A percentile compares a stretch with the other conserved stretches of the same genome.
Evolutionary conservation across 2,113 vertebrate species (phyloP).

Genomic region (Lampris incognitus): DNA sequence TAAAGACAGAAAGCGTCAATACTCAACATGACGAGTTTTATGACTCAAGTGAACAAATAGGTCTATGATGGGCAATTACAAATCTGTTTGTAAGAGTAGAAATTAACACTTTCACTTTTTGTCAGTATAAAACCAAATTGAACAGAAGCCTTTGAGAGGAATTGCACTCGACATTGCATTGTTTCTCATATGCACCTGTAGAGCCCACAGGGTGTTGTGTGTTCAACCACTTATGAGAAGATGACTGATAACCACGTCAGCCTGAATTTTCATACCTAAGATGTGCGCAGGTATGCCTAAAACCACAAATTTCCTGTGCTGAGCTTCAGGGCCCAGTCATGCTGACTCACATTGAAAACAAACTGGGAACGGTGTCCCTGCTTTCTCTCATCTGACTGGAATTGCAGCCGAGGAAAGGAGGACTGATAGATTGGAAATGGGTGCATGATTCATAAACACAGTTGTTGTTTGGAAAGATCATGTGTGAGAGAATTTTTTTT

Average conservation of each 20-base stretch:
- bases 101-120: too few relatives aligned
- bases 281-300: slow-evolving; percentile 38
- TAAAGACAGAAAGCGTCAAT: background rate
- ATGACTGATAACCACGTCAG: slow-evolving; percentile 34
- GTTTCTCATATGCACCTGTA: slow-evolving; percentile 7
- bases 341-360: slow-evolving; percentile 54
- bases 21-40: background rate
- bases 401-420: slow-evolving; percentile 25
- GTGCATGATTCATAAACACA: slow-evolving; percentile 59
- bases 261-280: slow-evolving; percentile 1
- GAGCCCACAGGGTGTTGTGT: background rate
- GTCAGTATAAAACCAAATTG: background rate
- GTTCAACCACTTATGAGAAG: slow-evolving; percentile 12
- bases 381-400: slow-evolving; percentile 31
- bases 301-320: slow-evolving; percentile 48
- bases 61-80: too few relatives aligned
- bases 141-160: background rate
- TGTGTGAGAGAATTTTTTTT: slow-evolving; percentile 18
- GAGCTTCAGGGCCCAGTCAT: background rate
- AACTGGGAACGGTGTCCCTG: slow-evolving; percentile 24
- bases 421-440: background rate
- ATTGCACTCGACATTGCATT: background rate
- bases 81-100: too few relatives aligned
- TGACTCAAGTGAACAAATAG: background rate
- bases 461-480: slow-evolving; percentile 49